Percentiles rank a stretch among this genome's conserved stretches.
phyloP scores from a whole-genome alignment of 2,888 invertebrate species.

The Drosophila parthenogenetica region DNA sequence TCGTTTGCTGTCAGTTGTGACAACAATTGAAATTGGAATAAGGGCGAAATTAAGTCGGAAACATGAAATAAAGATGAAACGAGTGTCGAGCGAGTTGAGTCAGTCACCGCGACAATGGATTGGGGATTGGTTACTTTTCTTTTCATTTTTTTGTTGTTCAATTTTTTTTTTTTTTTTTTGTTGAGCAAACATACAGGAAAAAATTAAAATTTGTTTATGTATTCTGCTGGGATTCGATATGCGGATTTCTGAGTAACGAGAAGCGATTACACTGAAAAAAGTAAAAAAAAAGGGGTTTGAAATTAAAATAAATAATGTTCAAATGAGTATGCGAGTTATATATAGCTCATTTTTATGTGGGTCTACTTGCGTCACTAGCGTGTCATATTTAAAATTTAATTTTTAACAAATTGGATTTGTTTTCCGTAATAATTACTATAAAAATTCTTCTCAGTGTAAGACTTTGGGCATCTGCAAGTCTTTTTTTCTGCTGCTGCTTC shows the following conservation, averaged over 20 bases:
- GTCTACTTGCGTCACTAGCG: no score
- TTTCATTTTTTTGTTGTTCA: not conserved
- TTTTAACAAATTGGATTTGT: no score
- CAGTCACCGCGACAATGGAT: conserved; percentile 37
- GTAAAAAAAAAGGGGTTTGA: no score
- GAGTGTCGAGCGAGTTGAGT: conserved; percentile 59
- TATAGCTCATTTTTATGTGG: no score
- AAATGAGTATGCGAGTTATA: no score
- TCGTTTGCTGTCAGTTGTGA: conserved; percentile 58
- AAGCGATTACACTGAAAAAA: conserved; percentile 57
- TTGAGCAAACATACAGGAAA: conserved; percentile 29
- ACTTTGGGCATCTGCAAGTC: conserved; percentile 33
- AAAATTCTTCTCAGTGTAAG: conserved; percentile 39
- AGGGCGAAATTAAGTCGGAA: conserved; percentile 64
- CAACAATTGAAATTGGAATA: conserved; percentile 62
- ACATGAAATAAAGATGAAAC: conserved; percentile 76
- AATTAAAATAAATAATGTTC: not conserved
- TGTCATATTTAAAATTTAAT: not conserved
- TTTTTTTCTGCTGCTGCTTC: conserved; percentile 15
- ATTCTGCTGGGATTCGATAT: conserved; percentile 21
- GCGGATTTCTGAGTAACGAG: conserved; percentile 22
- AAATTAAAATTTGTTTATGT: conserved; percentile 68
- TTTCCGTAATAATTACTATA: no score
- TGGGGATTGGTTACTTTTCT: not conserved
- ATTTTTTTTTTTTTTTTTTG: not conserved